Percentiles rank a stretch among this genome's conserved stretches.
Conservation (phyloP, 2,113 vertebrate genomes). For the Regulus satrapa region DNA sequence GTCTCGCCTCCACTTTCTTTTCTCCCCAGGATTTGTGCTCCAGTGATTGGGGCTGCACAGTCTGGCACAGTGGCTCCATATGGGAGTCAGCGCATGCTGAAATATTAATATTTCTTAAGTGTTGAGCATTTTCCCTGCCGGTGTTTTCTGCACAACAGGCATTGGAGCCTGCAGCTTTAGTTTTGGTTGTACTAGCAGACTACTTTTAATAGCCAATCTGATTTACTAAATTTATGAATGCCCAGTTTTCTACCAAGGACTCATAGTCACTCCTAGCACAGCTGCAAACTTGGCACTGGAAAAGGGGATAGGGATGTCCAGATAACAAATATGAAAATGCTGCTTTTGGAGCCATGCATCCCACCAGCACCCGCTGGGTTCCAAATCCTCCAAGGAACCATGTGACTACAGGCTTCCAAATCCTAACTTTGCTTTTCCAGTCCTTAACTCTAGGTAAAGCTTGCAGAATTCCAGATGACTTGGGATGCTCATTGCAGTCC, state of each 20-base stretch:
- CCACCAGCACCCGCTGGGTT: background rate
- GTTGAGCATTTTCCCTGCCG: background rate
- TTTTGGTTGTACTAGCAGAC: background rate
- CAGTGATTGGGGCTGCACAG: no score
- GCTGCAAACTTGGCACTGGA: background rate
- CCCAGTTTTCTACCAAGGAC: accelerated
- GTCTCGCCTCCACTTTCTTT: background rate
- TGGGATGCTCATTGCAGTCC: accelerated
- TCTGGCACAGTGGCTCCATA: background rate
- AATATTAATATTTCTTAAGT: background rate
- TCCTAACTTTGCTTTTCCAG: background rate
- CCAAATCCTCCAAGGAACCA: background rate
- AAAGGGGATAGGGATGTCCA: background rate
- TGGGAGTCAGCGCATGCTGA: background rate
- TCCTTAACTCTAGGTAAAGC: background rate
- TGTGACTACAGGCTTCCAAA: background rate
- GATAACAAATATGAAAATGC: background rate
- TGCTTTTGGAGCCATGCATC: background rate
- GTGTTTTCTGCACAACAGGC: background rate
- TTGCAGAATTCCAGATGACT: background rate
- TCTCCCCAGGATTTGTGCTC: background rate
- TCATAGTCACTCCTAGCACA: background rate
- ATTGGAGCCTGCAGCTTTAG: background rate
- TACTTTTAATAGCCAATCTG: background rate
- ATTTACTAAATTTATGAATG: background rate